Evolutionary conservation across 2,797 vertebrate species (phyloP), one percentile per base, ranked within the genome.

Genomic region (Pampus argenteus): DNA sequence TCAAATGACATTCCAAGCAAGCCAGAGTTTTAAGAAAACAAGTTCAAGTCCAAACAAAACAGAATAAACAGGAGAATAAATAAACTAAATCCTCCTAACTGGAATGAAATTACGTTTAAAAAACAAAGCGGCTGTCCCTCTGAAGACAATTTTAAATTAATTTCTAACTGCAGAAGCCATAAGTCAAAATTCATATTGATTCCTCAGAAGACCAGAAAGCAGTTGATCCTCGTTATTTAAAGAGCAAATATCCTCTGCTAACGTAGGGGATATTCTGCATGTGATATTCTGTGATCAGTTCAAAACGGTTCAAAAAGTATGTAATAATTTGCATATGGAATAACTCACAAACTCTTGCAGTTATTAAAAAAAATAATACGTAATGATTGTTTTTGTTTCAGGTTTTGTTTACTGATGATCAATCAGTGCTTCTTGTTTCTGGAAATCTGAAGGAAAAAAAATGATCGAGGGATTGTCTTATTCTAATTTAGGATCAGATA

Each of bases 11-110:
- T 82, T 81, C 85, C 76, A 70, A 47, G 28, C 59, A 50, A 56
- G 50, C 20, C 50, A 2, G 20, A 28, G 34, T 61, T 84, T 82
- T 77, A 76, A 82, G 4, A 50, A 78, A 86, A 75, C 50, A 28
- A 60, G 51, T 61, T 63, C 67, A 67, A 67, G 29, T 74, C 83
- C 78, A 80, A 87, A 71, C 74, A 80, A 84, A 86, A 79, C 83
- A 74, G 79, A 88, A 89, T 83, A 86, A 89, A 86, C 78, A 79
- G 74, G n/a, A 64, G 66, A 78, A 81, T 75, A 85, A 87, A 88
- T 82, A 85, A 84, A 87, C 68, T 1, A 15, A 29, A 59, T 56
- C 59, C 17, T 65, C 14, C 14, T 26, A 66, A 82, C 59, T 74
- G 26, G 6, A 52, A 9, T 45, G 2, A 58, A 66, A 50, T 29